A percentile compares a stretch with the other conserved stretches of the same genome.
Evolutionary conservation across 1,140 invertebrate genomes (phyloP).

Genomic region (Scaptomyza graminum): DNA sequence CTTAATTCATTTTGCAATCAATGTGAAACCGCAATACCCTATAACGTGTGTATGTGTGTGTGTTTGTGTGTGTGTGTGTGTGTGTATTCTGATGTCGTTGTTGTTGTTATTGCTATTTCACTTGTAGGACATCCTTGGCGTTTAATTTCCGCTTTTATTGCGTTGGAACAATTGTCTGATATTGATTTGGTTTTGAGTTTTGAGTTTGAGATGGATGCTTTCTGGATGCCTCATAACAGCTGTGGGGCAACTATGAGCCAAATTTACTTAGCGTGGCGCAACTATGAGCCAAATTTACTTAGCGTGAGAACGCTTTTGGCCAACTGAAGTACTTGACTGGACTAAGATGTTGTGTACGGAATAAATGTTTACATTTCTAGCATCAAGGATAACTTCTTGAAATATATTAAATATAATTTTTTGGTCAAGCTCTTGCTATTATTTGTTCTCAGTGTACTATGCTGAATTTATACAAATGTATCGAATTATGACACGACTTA

Average conservation of each 20-base stretch:
- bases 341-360: background rate
- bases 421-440: too few species aligned
- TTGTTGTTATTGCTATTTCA: conserved; percentile 42
- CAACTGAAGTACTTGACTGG: background rate
- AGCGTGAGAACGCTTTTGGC: background rate
- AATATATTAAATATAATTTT: too few species aligned
- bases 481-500: background rate
- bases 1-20: conserved; percentile 60
- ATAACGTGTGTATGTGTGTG: conserved; percentile 24
- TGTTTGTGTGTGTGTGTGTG: conserved; percentile 8
- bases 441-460: too few species aligned
- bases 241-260: background rate
- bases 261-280: background rate
- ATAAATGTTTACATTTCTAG: too few species aligned
- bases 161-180: conserved; percentile 64
- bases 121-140: conserved; percentile 62
- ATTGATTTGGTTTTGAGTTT: conserved; percentile 38
- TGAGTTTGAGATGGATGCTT: background rate
- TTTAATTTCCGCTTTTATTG: conserved; percentile 66
- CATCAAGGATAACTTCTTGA: too few species aligned
- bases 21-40: conserved; percentile 52
- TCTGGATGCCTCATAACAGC: background rate
- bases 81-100: background rate
- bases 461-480: background rate
- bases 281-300: background rate